Evolutionary conservation across 2,888 invertebrate species (phyloP), one percentile per base, ranked within the genome.

Genomic region (Drosophila paranaensis): DNA sequence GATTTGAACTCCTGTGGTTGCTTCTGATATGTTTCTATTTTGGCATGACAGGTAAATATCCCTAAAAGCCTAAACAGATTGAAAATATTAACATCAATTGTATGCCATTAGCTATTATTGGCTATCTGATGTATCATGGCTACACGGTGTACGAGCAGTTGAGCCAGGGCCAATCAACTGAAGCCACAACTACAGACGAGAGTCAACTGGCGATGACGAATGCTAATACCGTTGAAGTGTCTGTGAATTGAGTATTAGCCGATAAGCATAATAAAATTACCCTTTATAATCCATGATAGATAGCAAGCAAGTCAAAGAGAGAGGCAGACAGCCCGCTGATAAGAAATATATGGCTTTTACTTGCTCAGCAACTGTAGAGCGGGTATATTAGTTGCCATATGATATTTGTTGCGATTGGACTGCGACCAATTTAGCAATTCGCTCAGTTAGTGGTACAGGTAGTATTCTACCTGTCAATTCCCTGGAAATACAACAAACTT

Each of bases 211-310:
- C 46, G 27, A 25, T 45, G 45, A 45, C 45, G 14, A 27, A 45
- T 25, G 13, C 45, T 13, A 13, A 13, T 13, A 3, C 20, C 13
- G 8, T 6, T 6, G 6, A 13, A 45, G 25, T 25, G 20, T 6
- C 1, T 14, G 45, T 25, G 43, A 43, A 43, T 20, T 43, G 43
- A 20, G 20, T 48, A 30, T 30, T 30, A 48, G 10, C 30, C 30
- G 48, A 48, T 30, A 48, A 48, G 48, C 10, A 4, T 30, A 48
- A 48, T 48, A 48, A 48, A 48, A 30, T 30, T 30, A 30, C 1
- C 2, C 2, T 9, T 48, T 48, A 9, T 16, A 48, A 48, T 48
- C 30, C 6, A 30, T 48, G n/a, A 11, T 10, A 30, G 48, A 30
- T n/a, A 30, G 30, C 30, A 48, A 48, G 10, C 14, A 46, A 16